phyloP scores from a whole-genome alignment of 2,888 invertebrate species.

The Ophion ellenae region DNA sequence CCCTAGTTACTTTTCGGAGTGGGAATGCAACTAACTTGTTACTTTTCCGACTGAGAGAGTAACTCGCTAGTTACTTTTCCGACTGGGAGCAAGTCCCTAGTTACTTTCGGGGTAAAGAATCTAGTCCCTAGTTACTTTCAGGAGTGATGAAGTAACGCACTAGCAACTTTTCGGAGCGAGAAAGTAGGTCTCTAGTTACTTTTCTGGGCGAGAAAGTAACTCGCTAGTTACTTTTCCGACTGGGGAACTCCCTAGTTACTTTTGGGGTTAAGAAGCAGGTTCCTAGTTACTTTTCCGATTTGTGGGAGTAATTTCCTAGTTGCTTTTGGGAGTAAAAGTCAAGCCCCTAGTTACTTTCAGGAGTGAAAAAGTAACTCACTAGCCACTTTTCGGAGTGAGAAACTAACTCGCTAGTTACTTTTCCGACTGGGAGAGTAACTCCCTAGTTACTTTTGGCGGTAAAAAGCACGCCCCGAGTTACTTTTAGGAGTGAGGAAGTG shows the following conservation, averaged over 20 bases:
- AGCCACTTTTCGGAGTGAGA: not conserved
- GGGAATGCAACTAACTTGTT: not conserved
- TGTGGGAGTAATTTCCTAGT: not conserved
- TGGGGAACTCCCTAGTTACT: not conserved
- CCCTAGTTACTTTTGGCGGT: not conserved
- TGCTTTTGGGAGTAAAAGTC: too few species aligned
- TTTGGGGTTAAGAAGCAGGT: not conserved
- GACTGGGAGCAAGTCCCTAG: too few species aligned
- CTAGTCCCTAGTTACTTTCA: not conserved
- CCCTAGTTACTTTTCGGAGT: not conserved
- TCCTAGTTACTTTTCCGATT: too few species aligned
- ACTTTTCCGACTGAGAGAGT: not conserved
- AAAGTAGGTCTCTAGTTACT: too few species aligned
- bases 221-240: not conserved
- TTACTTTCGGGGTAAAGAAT: not conserved
- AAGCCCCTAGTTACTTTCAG: too few species aligned
- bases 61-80: not conserved
- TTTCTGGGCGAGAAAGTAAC: not conserved
- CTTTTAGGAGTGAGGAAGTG: not conserved
- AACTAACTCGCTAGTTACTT: not conserved
- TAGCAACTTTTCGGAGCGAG: too few species aligned
- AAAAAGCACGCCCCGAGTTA: not conserved
- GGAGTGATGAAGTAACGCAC: not conserved
- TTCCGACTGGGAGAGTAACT: too few species aligned
- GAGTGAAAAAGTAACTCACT: too few species aligned